Percentiles rank a stretch among this genome's conserved stretches.
These are phyloP conservation scores for Sciaenops ocellatus DNA, from an alignment of 2,797 vertebrate species.

Conservation along the genomic window DNA sequence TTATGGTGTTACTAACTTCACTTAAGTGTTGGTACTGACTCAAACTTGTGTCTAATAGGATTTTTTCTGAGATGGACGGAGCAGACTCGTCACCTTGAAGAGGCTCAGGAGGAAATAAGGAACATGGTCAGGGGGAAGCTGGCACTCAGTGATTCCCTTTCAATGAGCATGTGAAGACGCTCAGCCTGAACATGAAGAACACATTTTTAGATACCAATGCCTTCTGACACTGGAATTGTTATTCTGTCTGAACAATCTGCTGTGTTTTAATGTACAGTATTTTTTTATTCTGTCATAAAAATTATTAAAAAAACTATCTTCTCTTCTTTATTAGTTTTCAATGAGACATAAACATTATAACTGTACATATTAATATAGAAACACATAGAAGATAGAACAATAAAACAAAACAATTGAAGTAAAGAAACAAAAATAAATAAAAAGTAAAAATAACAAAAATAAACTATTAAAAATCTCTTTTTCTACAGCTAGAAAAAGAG, in stretches of 20 bases:
- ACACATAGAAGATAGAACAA: no score
- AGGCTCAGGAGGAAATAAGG: constrained; percentile 82
- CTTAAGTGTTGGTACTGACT: neutral
- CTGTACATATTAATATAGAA: no score
- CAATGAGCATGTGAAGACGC: neutral
- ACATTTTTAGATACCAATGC: constrained; percentile 17
- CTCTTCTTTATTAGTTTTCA: neutral
- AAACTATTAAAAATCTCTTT: no score
- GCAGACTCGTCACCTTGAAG: constrained; percentile 82
- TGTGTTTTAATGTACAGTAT: constrained; percentile 43
- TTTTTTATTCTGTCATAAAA: constrained; percentile 47
- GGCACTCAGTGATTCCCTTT: constrained; percentile 35
- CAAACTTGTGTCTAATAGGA: constrained; percentile 72
- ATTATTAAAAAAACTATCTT: neutral
- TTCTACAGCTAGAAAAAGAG: no score
- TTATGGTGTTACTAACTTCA: neutral
- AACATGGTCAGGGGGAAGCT: constrained; percentile 79
- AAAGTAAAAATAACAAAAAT: no score
- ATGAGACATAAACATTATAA: no score
- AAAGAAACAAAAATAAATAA: no score
- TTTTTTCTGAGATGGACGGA: constrained; percentile 90
- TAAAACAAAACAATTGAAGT: no score
- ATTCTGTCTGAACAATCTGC: neutral
- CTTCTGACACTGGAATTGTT: constrained; percentile 10
- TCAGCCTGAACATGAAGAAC: constrained; percentile 18